Evolutionary conservation across 2,888 invertebrate genomes (phyloP).

Genomic region (Ceraclea dissimilis): DNA sequence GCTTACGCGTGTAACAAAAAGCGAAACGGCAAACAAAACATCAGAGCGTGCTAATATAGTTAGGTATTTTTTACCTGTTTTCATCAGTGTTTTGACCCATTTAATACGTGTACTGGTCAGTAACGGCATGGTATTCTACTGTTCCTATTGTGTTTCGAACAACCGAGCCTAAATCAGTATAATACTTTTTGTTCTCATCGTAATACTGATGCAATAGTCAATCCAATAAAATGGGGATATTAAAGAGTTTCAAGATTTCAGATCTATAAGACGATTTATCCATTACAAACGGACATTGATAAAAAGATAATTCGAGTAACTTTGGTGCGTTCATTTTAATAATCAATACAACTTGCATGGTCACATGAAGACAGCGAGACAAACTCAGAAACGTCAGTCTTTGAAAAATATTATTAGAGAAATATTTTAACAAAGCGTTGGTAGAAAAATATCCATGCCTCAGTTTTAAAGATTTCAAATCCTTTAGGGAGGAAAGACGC

Average conservation of each 20-base stretch:
- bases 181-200: no score
- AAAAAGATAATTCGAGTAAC: conserved; percentile 45
- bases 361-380: conserved; percentile 44
- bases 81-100: no score
- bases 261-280: conserved; percentile 41
- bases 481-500: conserved; percentile 41
- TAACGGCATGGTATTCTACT: no score
- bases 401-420: conserved; percentile 44
- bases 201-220: conserved; percentile 27
- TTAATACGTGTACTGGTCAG: no score
- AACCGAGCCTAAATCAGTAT: no score
- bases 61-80: no score
- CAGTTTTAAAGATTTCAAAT: conserved; percentile 43
- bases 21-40: no score
- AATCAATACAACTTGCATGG: conserved; percentile 43
- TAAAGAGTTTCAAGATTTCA: conserved; percentile 45
- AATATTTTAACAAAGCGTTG: conserved; percentile 43
- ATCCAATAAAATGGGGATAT: conserved; percentile 45
- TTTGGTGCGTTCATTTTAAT: conserved; percentile 46
- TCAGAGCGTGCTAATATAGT: no score
- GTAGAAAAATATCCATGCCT: conserved; percentile 49
- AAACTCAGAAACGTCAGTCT: conserved; percentile 43
- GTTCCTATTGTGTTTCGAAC: no score
- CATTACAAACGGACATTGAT: conserved; percentile 45
- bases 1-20: no score